Conservation (phyloP, 2,113 vertebrate genomes). For the Dicerorhinus sumatrensis region DNA sequence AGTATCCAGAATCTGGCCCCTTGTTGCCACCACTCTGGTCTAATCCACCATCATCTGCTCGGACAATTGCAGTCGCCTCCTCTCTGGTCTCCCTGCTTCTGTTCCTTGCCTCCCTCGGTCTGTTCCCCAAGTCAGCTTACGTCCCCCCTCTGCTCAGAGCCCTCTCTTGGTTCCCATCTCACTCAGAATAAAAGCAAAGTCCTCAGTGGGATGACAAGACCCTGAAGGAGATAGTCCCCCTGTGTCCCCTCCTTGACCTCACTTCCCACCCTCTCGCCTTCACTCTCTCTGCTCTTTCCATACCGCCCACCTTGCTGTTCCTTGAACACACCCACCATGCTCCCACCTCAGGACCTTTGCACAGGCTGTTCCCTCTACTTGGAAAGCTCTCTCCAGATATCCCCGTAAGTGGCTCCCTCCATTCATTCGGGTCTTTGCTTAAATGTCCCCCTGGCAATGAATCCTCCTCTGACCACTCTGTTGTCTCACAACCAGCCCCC, state of each 20-base stretch:
- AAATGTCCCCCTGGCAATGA: neutral
- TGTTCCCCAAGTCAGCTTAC: neutral
- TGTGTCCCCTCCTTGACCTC: neutral
- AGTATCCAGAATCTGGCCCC: neutral
- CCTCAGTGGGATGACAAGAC: neutral
- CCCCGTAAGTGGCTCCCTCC: neutral
- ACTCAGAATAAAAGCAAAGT: neutral
- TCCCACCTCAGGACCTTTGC: neutral
- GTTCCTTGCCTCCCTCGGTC: neutral
- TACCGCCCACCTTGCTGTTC: neutral
- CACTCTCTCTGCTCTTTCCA: neutral
- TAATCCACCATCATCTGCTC: neutral
- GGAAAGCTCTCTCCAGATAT: neutral
- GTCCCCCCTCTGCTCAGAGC: neutral
- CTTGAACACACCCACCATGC: neutral
- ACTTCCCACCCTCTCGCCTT: neutral
- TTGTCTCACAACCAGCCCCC: neutral
- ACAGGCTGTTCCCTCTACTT: neutral
- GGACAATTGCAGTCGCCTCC: neutral
- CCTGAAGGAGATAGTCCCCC: neutral
- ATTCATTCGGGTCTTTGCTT: neutral
- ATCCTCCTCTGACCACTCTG: too few species aligned
- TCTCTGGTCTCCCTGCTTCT: neutral
- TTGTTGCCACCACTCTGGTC: neutral
- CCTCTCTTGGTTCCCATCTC: neutral